Percentiles rank a stretch among this genome's conserved stretches.
Evolutionary conservation across 2,797 vertebrate species (phyloP).

Genomic region (Hipposideros larvatus): DNA sequence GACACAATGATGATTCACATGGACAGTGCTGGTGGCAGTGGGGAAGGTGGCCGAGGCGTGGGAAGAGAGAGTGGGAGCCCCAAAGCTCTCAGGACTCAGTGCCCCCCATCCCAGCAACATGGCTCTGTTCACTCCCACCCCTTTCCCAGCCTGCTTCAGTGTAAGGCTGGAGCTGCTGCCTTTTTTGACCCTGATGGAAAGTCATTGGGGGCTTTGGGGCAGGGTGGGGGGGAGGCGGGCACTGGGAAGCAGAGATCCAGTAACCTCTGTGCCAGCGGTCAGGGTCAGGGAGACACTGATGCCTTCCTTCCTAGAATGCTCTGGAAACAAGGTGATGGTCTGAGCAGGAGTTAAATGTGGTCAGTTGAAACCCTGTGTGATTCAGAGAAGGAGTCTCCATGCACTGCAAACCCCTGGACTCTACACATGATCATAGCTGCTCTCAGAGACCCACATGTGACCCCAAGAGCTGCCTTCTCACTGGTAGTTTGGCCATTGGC

Average conservation of each 20-base stretch:
- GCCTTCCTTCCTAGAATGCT: neutral
- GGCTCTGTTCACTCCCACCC: neutral
- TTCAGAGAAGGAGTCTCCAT: neutral
- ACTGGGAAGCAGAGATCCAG: neutral
- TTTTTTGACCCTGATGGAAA: neutral
- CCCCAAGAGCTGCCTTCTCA: neutral
- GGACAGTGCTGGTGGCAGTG: neutral
- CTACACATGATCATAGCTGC: accelerated
- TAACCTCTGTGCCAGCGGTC: neutral
- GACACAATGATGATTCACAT: accelerated
- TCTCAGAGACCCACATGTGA: neutral
- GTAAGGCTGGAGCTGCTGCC: neutral
- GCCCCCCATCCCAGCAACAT: accelerated
- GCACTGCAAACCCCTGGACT: neutral
- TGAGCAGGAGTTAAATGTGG: neutral
- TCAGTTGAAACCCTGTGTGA: accelerated
- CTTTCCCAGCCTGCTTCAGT: neutral
- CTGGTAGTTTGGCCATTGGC: neutral
- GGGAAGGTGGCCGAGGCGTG: neutral
- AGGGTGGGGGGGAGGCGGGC: too few relatives aligned
- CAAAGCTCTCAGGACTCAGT: neutral
- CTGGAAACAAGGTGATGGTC: neutral
- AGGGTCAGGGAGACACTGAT: neutral
- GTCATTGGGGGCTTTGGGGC: neutral
- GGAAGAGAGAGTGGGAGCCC: neutral